Evolutionary conservation across 2,797 vertebrate species (phyloP).

Genomic region (Ispidina picta): DNA sequence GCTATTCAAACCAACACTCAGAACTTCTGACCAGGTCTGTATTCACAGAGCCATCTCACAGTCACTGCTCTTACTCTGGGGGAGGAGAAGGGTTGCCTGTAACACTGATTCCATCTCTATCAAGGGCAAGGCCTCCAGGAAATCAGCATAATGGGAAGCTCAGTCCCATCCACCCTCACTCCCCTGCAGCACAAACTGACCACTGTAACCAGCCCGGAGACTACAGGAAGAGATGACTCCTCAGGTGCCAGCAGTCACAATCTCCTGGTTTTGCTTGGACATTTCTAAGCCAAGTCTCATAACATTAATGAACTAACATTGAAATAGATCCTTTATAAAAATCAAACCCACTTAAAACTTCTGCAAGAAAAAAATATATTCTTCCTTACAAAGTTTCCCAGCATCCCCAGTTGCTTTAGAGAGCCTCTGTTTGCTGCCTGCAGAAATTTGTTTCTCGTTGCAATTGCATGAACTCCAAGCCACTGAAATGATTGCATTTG

Average conservation of each 20-base stretch:
- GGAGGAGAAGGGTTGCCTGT: background rate
- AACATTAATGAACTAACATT: background rate
- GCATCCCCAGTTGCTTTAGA: background rate
- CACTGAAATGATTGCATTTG: background rate
- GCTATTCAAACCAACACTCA: background rate
- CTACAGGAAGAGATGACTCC: background rate
- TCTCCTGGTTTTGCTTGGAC: background rate
- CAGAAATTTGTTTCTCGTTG: background rate
- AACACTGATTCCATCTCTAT: background rate
- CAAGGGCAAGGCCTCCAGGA: background rate
- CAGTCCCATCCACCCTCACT: background rate
- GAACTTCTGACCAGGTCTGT: background rate
- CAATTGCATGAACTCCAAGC: background rate
- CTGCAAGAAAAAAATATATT: background rate
- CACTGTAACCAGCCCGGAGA: background rate
- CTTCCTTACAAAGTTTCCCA: background rate
- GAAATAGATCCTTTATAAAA: background rate
- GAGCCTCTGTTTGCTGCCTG: background rate
- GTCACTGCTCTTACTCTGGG: background rate
- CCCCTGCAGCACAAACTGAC: accelerated
- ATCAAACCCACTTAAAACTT: background rate
- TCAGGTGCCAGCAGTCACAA: background rate
- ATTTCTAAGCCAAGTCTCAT: background rate
- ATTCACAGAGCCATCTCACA: background rate
- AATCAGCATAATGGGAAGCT: background rate